Conservation (phyloP, 2,888 invertebrate species). For the Diaphora mendica region DNA sequence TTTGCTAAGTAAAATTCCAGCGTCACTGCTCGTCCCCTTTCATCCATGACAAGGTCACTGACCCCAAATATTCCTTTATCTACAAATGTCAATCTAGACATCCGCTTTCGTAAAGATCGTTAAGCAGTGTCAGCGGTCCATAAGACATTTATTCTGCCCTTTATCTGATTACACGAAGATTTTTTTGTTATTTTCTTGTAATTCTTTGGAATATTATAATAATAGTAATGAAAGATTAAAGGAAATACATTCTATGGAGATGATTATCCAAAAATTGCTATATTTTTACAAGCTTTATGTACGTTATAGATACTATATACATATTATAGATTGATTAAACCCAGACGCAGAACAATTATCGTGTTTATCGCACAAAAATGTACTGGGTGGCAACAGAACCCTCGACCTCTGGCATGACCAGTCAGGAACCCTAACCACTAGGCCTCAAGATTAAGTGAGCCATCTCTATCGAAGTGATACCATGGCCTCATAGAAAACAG, state of each 20-base stretch:
- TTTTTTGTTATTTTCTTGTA: slow-evolving; percentile 11
- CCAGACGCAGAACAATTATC: no score
- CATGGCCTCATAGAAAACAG: no score
- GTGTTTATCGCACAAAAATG: no score
- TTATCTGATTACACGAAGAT: slow-evolving; percentile 27
- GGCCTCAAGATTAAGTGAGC: no score
- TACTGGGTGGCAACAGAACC: no score
- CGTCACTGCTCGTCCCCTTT: not conserved
- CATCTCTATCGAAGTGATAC: no score
- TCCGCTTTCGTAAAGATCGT: slow-evolving; percentile 20
- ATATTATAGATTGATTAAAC: no score
- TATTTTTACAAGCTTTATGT: no score
- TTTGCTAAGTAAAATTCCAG: no score
- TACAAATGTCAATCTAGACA: slow-evolving; percentile 15
- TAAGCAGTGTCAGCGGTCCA: slow-evolving; percentile 32
- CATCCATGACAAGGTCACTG: not conserved
- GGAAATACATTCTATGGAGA: not conserved
- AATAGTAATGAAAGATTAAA: not conserved
- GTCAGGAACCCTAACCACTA: no score
- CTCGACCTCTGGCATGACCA: no score
- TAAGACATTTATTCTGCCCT: slow-evolving; percentile 16
- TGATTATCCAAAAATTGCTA: not conserved
- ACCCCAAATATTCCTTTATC: slow-evolving; percentile 15
- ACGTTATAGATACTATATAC: no score
- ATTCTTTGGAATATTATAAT: not conserved